Conservation (phyloP, 2,888 invertebrate genomes). For the Magallana nippona region DNA sequence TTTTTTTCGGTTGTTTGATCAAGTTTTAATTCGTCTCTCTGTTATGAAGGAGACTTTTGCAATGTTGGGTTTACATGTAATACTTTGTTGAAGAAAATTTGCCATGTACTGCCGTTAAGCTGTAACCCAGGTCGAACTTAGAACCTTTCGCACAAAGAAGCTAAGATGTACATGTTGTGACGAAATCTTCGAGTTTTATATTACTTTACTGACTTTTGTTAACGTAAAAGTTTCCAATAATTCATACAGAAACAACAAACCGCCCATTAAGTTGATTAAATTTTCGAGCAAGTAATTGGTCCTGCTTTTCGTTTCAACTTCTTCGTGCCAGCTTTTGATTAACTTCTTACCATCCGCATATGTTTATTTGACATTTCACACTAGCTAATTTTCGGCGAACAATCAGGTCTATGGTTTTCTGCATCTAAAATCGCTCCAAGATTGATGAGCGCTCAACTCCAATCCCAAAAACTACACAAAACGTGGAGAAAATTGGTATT, state of each 20-base stretch:
- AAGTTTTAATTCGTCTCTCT: too few species aligned
- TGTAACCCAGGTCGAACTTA: too few species aligned
- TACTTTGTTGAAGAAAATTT: too few species aligned
- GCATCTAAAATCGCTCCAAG: background rate
- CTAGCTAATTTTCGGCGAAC: background rate
- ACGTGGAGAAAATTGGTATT: background rate
- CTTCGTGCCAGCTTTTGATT: constrained; percentile 10
- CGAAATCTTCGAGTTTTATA: too few species aligned
- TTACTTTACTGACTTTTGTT: too few species aligned
- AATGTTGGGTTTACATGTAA: too few species aligned
- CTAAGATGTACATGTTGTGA: too few species aligned
- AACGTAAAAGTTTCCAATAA: background rate
- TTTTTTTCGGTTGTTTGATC: too few species aligned
- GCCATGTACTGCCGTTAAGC: too few species aligned
- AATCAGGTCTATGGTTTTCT: background rate
- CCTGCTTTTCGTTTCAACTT: background rate
- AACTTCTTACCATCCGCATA: background rate
- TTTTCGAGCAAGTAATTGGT: background rate
- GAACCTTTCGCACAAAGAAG: too few species aligned
- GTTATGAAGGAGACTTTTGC: too few species aligned
- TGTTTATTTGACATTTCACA: constrained; percentile 26
- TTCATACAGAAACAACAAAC: background rate
- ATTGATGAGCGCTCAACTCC: background rate
- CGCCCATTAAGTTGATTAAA: background rate
- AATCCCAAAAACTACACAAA: constrained; percentile 1